phyloP scores from a whole-genome alignment of 2,797 vertebrate genomes.

The Premnoplex brunnescens region DNA sequence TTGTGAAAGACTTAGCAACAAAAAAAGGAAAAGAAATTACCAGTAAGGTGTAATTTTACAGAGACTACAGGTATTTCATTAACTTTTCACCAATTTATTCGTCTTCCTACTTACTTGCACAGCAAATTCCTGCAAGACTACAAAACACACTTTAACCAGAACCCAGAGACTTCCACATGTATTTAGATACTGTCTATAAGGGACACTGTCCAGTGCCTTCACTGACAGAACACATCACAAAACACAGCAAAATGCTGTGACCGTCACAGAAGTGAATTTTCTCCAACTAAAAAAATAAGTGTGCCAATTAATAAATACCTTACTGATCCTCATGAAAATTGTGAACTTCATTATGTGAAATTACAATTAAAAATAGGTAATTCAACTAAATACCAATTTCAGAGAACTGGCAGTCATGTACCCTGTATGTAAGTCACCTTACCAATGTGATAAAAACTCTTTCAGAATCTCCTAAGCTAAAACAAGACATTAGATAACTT shows the following conservation, averaged over 20 bases:
- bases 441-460: not conserved
- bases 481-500: not conserved
- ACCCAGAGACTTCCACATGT: not conserved
- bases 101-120: not conserved
- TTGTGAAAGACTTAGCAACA: not conserved
- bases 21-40: not conserved
- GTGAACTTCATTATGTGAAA: not conserved
- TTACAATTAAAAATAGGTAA: not conserved
- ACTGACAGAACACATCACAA: not conserved
- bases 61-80: not conserved
- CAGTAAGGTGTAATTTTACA: not conserved
- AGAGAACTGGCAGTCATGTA: not conserved
- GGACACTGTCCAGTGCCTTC: not conserved
- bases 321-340: not conserved
- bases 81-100: not conserved
- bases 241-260: not conserved
- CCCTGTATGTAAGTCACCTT: not conserved
- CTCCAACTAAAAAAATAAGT: not conserved
- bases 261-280: not conserved
- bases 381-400: not conserved
- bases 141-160: not conserved
- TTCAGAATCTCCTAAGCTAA: not conserved
- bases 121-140: conserved; percentile 3
- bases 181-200: not conserved
- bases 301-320: not conserved